Percentiles rank a stretch among this genome's conserved stretches.
Evolutionary conservation across 2,113 vertebrate genomes (phyloP).

Genomic region (Corvus cornix): DNA sequence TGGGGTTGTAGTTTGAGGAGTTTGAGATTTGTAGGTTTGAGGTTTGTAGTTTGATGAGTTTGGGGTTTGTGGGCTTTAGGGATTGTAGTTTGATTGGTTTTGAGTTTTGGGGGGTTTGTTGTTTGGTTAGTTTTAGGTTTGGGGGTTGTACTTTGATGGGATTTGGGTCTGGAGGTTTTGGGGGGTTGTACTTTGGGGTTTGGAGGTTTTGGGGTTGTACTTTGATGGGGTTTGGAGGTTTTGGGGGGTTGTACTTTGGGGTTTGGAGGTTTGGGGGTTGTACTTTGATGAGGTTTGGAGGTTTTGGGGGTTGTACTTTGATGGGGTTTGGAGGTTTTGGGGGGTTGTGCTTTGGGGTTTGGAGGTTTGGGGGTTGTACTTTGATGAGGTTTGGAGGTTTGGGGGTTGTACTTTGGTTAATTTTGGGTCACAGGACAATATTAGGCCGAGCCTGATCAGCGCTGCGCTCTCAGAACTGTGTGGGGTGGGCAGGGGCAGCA

Average conservation of each 20-base stretch:
- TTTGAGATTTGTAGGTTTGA: background rate
- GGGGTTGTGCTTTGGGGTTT: background rate
- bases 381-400: too few species aligned
- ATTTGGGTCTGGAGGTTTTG: background rate
- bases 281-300: background rate
- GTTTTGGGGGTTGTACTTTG: background rate
- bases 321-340: too few species aligned
- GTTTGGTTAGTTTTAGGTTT: background rate
- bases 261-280: background rate
- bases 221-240: background rate
- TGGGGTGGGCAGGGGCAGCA: background rate
- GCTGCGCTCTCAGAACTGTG: fast-evolving
- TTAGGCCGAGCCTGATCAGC: background rate
- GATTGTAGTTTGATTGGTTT: background rate
- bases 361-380: background rate
- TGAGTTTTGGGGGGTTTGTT: background rate
- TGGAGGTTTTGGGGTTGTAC: background rate
- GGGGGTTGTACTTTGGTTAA: background rate
- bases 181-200: background rate
- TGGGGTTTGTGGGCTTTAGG: background rate
- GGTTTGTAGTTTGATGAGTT: background rate
- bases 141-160: background rate
- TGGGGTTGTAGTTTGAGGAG: background rate
- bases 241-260: background rate
- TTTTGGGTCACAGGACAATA: background rate